Conservation (phyloP, 1,140 invertebrate species). For the Mizuhopecten yessoensis region DNA sequence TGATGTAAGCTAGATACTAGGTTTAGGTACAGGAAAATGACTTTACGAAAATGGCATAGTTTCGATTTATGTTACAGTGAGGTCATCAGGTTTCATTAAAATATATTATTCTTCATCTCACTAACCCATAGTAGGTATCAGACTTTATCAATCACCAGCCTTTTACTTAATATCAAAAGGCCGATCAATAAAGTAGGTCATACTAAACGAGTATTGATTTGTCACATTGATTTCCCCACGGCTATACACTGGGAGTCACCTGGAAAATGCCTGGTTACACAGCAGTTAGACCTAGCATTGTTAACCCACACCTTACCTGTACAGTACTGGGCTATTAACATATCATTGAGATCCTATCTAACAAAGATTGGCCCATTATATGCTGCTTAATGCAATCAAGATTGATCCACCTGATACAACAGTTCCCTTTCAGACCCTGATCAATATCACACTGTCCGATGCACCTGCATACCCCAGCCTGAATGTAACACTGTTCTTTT, state of each 20-base stretch:
- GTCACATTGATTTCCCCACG: not conserved
- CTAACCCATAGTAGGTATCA: not conserved
- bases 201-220: not conserved
- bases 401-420: not conserved
- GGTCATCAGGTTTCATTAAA: too few relatives aligned
- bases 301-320: conserved; percentile 9
- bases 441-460: not conserved
- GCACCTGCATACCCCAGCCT: not conserved
- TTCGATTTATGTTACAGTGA: too few relatives aligned
- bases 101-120: too few relatives aligned
- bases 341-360: not conserved
- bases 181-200: not conserved
- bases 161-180: conserved; percentile 9
- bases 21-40: too few relatives aligned
- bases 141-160: not conserved
- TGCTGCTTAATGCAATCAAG: not conserved
- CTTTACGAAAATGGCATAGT: too few relatives aligned
- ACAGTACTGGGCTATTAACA: not conserved
- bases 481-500: not conserved
- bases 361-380: conserved; percentile 23
- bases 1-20: too few relatives aligned
- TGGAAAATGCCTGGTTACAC: not conserved
- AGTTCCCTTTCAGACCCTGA: not conserved
- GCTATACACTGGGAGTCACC: not conserved
- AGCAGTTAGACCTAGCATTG: not conserved